Base-by-base conservation (phyloP, 2,113 vertebrate species). In the Sceloporus undulatus region DNA sequence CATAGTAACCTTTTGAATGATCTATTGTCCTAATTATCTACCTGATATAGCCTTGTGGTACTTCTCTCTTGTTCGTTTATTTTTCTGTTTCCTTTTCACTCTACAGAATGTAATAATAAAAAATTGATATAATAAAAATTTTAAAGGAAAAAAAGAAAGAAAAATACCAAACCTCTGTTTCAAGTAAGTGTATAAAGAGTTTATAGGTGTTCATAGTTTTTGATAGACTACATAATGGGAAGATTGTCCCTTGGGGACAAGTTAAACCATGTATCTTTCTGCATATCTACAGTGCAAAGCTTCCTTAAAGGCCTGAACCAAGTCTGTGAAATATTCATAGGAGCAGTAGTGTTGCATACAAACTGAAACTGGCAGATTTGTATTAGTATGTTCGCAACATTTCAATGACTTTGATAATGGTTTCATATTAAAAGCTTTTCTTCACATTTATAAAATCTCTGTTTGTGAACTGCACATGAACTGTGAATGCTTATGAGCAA, bases 381-480 rank as follows among this genome's bases (percentile, higher is more conserved):
- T 70, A 70, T 25, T 25, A 27, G 25, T 70, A 29, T 70, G 68
- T 70, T 70, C 25, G 4, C 7, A 68, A 40, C 9, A 3, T 59
- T 38, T 40, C 84, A 82, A 34, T 84, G 87, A 9, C 68, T 91
- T 59, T 62, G 73, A 76, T 85, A 89, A 87, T 89, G 87, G 92
- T 77, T 87, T 74, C 73, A 84, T 62, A 93, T 82, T 48, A 70
- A 34, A 89, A 65, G 83, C 62, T 81, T 68, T 89, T 75, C 7
- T 25, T 77, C 87, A 78, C 75, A 56, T 82, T 87, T 83, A 84
- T 79, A 73, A 88, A 88, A 87, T 80, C 73, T 77, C 76, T 70
- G 29, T 78, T 90, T 92, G 34, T 25, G 27, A 19, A 74, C n/a
- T 34, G 52, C 42, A 38, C 34, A 27, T 84, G 34, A 84, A 54